Conservation (phyloP, 2,113 vertebrate genomes). For the Toxostoma redivivum region DNA sequence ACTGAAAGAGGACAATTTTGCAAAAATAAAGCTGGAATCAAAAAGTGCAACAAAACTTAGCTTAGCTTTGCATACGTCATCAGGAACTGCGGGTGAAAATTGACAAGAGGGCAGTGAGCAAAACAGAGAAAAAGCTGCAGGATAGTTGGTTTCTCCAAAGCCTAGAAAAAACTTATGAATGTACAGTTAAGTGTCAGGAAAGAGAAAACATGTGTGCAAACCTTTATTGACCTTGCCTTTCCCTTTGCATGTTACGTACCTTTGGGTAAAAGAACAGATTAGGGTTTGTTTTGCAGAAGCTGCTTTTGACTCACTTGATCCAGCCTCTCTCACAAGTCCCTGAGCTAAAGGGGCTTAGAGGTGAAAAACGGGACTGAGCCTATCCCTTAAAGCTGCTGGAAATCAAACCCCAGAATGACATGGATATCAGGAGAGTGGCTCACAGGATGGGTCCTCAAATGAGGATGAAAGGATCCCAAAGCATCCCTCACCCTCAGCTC, state of each 20-base stretch:
- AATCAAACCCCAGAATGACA: fast-evolving
- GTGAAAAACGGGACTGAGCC: fast-evolving
- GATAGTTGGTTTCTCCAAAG: neutral
- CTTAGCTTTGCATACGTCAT: neutral
- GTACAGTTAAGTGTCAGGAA: neutral
- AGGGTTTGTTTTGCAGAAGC: neutral
- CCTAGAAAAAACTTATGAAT: neutral
- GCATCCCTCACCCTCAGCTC: neutral
- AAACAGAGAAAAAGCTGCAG: neutral
- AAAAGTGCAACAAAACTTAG: neutral
- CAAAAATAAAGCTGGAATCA: neutral
- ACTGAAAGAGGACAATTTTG: neutral
- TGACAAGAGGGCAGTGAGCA: neutral
- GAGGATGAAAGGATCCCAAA: neutral
- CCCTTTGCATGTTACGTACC: neutral
- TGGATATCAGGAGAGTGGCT: neutral
- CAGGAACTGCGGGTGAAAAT: neutral
- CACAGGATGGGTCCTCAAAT: neutral
- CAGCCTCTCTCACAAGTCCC: neutral
- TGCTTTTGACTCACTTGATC: neutral
- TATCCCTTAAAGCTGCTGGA: neutral
- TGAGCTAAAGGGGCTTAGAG: neutral
- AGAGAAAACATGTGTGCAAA: neutral
- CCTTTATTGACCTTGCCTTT: neutral
- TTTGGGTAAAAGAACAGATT: neutral